Evolutionary conservation across 2,888 invertebrate species (phyloP).

Genomic region (Latheticus oryzae): DNA sequence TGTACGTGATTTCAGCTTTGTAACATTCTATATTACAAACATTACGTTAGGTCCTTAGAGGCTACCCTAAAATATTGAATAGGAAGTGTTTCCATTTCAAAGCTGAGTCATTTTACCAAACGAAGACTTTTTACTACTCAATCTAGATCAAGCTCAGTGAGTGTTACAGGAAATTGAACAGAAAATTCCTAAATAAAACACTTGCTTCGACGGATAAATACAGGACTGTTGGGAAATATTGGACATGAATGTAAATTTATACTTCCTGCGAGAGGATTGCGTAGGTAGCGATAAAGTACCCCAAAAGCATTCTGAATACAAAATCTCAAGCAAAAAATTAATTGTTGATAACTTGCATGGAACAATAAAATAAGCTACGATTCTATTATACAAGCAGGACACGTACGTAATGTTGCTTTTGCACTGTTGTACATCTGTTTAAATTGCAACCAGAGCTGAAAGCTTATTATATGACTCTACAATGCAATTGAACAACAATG

Average conservation of each 20-base stretch:
- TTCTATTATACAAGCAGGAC: too few species aligned
- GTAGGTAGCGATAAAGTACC: slow-evolving; percentile 4
- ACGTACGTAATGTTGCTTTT: too few species aligned
- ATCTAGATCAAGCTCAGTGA: slow-evolving; percentile 14
- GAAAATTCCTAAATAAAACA: slow-evolving; percentile 35
- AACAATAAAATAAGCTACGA: too few species aligned
- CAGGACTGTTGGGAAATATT: slow-evolving; percentile 8
- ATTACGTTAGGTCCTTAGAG: not conserved
- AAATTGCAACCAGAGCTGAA: too few species aligned
- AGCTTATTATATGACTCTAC: too few species aligned
- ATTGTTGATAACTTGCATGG: too few species aligned
- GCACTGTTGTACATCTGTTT: too few species aligned
- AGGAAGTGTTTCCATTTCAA: slow-evolving; percentile 28
- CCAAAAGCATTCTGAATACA: too few species aligned
- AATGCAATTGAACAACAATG: too few species aligned
- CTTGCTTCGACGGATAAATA: slow-evolving; percentile 18
- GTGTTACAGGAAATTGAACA: slow-evolving; percentile 30
- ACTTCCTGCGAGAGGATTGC: slow-evolving; percentile 7
- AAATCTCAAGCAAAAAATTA: too few species aligned
- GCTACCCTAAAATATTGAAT: slow-evolving; percentile 16
- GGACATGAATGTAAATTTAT: slow-evolving; percentile 25
- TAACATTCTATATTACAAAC: too few species aligned
- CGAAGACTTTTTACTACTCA: slow-evolving; percentile 24
- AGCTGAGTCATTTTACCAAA: slow-evolving; percentile 35
- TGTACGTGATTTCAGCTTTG: too few species aligned